Conservation (phyloP, 2,888 invertebrate genomes). For the Phortica magna region DNA sequence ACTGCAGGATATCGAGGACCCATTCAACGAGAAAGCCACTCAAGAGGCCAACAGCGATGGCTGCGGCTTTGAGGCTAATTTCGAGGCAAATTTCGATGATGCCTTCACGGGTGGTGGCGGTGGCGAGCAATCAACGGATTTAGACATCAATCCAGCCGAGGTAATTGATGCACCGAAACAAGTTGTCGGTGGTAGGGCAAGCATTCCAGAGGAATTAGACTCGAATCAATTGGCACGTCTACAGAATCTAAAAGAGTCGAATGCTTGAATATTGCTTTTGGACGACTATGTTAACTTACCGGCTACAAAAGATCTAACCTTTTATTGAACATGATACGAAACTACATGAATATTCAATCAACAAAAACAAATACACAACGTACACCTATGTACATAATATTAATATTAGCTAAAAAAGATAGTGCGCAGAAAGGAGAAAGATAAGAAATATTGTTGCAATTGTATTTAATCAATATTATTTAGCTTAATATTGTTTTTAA, state of each 20-base stretch:
- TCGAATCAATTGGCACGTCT: constrained; percentile 92
- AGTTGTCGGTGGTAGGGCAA: constrained; percentile 87
- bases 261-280: constrained; percentile 82
- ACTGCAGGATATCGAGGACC: constrained; percentile 69
- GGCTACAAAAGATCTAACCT: background rate
- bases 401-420: background rate
- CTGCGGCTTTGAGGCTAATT: constrained; percentile 76
- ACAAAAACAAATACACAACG: constrained; percentile 3
- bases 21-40: constrained; percentile 68
- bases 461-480: too few relatives aligned
- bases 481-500: too few relatives aligned
- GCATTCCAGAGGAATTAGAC: constrained; percentile 92
- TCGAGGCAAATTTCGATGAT: constrained; percentile 75
- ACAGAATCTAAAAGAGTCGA: constrained; percentile 93
- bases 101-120: constrained; percentile 77
- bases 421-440: background rate
- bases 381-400: constrained; percentile 20
- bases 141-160: constrained; percentile 55
- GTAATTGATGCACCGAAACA: constrained; percentile 80
- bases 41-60: constrained; percentile 48
- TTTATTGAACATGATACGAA: background rate
- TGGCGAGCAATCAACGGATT: constrained; percentile 60
- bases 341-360: background rate
- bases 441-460: background rate
- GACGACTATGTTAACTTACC: background rate